A percentile compares a stretch with the other conserved stretches of the same genome.
phyloP scores from a whole-genome alignment of 2,888 invertebrate species.

The Abrostola tripartita region DNA sequence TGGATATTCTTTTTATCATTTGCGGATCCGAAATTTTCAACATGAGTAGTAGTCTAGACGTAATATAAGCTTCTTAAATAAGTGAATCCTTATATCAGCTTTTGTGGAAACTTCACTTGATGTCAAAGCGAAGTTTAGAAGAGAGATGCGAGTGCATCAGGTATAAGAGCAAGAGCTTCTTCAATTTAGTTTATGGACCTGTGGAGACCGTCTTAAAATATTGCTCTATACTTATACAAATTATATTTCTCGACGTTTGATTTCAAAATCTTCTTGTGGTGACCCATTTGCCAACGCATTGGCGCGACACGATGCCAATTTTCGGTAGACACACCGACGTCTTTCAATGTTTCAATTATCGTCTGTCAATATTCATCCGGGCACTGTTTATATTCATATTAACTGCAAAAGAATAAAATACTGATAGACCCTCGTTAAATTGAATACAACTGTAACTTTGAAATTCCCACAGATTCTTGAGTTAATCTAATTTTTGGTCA shows the following conservation, averaged over 20 bases:
- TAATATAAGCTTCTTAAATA: conserved; percentile 31
- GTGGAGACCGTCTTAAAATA: neutral
- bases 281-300: too few relatives aligned
- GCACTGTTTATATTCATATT: neutral
- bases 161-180: neutral
- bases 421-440: too few relatives aligned
- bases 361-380: neutral
- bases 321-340: neutral
- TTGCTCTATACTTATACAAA: too few relatives aligned
- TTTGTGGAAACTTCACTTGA: conserved; percentile 19
- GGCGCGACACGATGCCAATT: neutral
- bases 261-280: too few relatives aligned
- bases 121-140: conserved; percentile 13
- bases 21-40: too few relatives aligned
- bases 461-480: neutral
- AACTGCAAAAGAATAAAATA: neutral
- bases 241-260: too few relatives aligned
- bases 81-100: conserved; percentile 30
- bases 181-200: neutral
- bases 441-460: too few relatives aligned
- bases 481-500: conserved; percentile 15
- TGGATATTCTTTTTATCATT: too few relatives aligned
- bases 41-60: neutral
- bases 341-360: neutral
- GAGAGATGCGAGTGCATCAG: conserved; percentile 16